Conservation (phyloP, 2,797 vertebrate species). For the Amblyraja radiata region DNA sequence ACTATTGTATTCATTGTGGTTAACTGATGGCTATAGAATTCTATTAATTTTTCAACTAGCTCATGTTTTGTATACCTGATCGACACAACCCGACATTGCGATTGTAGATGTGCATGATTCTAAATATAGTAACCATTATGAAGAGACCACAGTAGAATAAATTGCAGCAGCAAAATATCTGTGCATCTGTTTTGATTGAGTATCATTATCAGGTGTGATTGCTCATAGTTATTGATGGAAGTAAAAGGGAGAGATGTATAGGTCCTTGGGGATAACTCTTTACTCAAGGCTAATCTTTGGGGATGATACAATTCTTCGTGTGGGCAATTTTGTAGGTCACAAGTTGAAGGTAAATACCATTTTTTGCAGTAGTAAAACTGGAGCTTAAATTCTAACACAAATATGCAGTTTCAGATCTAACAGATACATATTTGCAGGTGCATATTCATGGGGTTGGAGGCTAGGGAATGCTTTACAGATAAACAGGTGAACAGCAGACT, state of each 20-base stretch:
- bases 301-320: neutral
- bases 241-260: neutral
- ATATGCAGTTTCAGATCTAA: neutral
- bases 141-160: neutral
- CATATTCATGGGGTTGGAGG: too few relatives aligned
- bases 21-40: slow-evolving; percentile 30
- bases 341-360: neutral
- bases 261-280: neutral
- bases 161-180: neutral
- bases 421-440: too few relatives aligned
- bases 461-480: too few relatives aligned
- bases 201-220: neutral
- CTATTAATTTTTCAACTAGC: slow-evolving; percentile 20
- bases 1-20: neutral
- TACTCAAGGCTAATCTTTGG: neutral
- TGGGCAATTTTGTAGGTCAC: neutral
- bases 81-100: too few relatives aligned
- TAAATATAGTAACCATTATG: neutral
- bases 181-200: neutral
- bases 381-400: neutral
- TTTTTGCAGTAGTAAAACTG: neutral
- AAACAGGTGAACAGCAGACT: too few relatives aligned
- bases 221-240: neutral
- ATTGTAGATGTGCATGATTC: neutral
- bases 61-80: neutral